phyloP scores from a whole-genome alignment of 1,140 invertebrate genomes.

The Pantala flavescens region DNA sequence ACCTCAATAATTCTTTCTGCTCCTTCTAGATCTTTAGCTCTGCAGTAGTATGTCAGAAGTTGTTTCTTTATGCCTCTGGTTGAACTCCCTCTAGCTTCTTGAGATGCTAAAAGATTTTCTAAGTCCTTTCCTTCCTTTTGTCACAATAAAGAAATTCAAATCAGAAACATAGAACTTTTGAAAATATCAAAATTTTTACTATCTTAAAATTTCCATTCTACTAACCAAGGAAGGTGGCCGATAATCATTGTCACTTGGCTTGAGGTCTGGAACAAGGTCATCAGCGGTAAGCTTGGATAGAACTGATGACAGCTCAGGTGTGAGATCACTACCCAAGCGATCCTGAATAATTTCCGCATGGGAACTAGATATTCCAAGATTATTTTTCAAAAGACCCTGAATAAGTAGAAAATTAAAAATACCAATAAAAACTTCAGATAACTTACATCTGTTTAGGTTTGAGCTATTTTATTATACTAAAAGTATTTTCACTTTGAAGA shows the following conservation, averaged over 20 bases:
- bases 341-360: conserved; percentile 49
- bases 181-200: background rate
- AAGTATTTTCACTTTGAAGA: too few relatives aligned
- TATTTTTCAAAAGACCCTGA: conserved; percentile 43
- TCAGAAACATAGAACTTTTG: background rate
- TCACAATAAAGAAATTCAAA: conserved; percentile 10
- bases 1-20: conserved; percentile 33
- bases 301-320: conserved; percentile 44
- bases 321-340: conserved; percentile 47
- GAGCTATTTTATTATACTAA: too few relatives aligned
- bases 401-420: too few relatives aligned
- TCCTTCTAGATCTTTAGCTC: conserved; percentile 52
- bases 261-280: conserved; percentile 40
- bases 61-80: conserved; percentile 45
- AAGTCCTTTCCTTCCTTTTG: conserved; percentile 34
- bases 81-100: conserved; percentile 41
- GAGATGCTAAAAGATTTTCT: conserved; percentile 41
- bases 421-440: too few relatives aligned
- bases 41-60: conserved; percentile 47
- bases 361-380: conserved; percentile 47
- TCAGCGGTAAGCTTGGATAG: conserved; percentile 51
- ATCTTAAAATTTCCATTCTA: background rate
- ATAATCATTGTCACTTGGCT: background rate
- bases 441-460: too few relatives aligned
- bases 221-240: background rate